Base-by-base conservation (phyloP, 2,888 invertebrate genomes). In the Apodemia duryi region DNA sequence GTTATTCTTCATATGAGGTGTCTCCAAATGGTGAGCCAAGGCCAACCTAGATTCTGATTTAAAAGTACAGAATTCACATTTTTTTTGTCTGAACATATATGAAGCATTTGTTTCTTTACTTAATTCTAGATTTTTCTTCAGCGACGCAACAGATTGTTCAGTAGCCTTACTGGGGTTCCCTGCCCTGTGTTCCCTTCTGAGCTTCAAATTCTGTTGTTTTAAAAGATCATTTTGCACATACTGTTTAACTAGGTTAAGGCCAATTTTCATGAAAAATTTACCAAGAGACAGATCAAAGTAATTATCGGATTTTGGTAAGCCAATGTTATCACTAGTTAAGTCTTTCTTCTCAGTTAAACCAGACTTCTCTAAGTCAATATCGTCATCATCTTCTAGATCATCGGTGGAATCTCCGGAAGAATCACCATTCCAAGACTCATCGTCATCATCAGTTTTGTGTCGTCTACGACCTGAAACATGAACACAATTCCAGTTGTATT, bases 151-250 rank as follows among this genome's bases (percentile, higher is more conserved):
- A 41, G 97, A 96, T 78, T 94, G 92, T 79, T 96, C 95, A 13
- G 96, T 95, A 70, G 94, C 93, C 65, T 93, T 93, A 7, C 95
- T 93, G 79, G 93, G 93, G 70, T 93, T 90, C 66, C 95, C 93
- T 63, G 93, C 92, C 69, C 82, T 87, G 74, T 87, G 88, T 85
- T 95, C 95, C 72, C 95, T 94, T 73, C 95, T 95, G 29, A 96
- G 94, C 82, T 97, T 97, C 62, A 96, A 94, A 80, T 96, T 96
- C 81, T 98, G 97, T 77, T 97, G 95, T 73, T 96, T 95, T 65
- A 98, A 91, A 67, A 98, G 90, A 90, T 98, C 98, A n/a, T 95
- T 94, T 89, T 98, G 98, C 29, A 98, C 98, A 83, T 95, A 96
- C 82, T 98, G 98, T 83, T 98, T 97, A 2, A 98, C 98, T 71